Base-by-base conservation (phyloP, 2,797 vertebrate genomes). In the Geotrypetes seraphini region DNA sequence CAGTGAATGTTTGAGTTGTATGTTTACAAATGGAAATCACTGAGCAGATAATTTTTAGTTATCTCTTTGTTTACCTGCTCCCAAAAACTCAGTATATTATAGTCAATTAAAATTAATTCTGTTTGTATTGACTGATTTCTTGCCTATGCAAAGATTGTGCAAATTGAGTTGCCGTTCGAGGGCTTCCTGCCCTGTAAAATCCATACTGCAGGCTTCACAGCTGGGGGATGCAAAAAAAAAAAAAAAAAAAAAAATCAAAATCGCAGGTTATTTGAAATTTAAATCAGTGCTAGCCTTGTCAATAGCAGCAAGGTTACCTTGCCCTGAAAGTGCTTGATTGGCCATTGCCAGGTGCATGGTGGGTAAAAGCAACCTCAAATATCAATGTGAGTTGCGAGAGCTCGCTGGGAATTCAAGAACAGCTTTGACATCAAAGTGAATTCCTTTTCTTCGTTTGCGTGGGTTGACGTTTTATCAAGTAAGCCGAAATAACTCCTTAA, bases 31-130 rank as follows among this genome's bases (percentile, higher is more conserved):
- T n/a, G n/a, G n/a, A 64, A 75, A 73, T 71, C 74, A 60, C 50
- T 33, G 28, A 23, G 33, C 37, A 55, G 57, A 29, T 50, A 63
- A 53, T 73, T 71, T 46, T 35, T 30, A 15, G 17, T 28, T 41
- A 41, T 63, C 51, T 33, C 50, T 56, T 14, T 25, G 10, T 13
- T 69, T 65, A 57, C 38, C 65, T 71, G 21, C 29, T 66, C 40
- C 14, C 51, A 66, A 67, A 66, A 67, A 69, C 60, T 73, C 66
- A 70, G 61, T 66, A 38, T 71, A 78, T 82, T 76, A 67, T 66
- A 65, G 72, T 79, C 75, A 78, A 83, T 81, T 81, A 71, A 71
- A 79, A 74, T 65, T 75, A 78, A 81, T 81, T 79, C 73, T 57
- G 57, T 75, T 69, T 69, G 45, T 66, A 79, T 78, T 43, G 75